Base-by-base conservation (phyloP, 1,140 invertebrate genomes). In the Panulirus ornatus region DNA sequence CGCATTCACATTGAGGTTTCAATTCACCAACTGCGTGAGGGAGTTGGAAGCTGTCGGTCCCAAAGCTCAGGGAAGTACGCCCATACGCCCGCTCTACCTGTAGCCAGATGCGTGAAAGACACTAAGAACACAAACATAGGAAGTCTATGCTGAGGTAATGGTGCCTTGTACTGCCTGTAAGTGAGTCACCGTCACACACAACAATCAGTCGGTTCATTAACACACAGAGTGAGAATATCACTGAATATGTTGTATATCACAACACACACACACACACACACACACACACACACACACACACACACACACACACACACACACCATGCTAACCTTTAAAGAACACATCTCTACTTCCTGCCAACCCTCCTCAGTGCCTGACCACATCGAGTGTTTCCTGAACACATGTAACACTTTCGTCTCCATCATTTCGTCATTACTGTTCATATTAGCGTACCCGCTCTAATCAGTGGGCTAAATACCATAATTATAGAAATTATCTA, bases 401-500 rank as follows among this genome's bases (percentile, higher is more conserved):
- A 8, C 81, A 16, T 70, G 5, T 34, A 22, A 14, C 27, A 27
- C 0, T 11, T 30, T 27, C 54, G 51, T 22, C 2, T 40, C 16
- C 47, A 19, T 27, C 9, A 16, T 34, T 6, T 58, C 81, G 54
- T 34, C 54, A 16, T 54, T n/a, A 19, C 79, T 34, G 11, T 40
- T 36, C 30, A 42, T 47, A 2, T 11, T 42, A 30, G 22, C 36
- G 11, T 66, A 19, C 51, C 54, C 81, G 27, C 58, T 30, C 81
- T 27, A 2, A 66, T 58, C 81, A 51, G 38, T 42, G 19, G 30
- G 36, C 81, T 34, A 63, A 70, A 75, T 85, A 73, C 84, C 27
- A 40, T 19, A 34, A 47, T 75, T 75, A 85, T 75, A 66, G 22
- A 34, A 47, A 51, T 85, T 85, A 66, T 44, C 42, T 85, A 66